A percentile compares a stretch with the other conserved stretches of the same genome.
Evolutionary conservation across 2,888 invertebrate species (phyloP).

Genomic region (Caenorhabditis auriculariae): DNA sequence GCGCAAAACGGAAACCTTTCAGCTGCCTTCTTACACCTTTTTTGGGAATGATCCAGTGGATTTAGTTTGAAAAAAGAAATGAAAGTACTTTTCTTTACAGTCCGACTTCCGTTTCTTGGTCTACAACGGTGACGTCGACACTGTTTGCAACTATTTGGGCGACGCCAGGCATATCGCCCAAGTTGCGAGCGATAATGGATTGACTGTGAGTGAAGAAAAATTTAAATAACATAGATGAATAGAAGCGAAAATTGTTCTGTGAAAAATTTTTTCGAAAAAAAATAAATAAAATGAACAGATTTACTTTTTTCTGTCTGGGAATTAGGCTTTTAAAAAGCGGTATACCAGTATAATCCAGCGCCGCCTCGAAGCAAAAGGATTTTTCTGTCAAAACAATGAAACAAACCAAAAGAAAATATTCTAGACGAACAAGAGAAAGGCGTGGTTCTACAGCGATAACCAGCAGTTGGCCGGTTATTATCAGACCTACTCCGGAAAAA

Average conservation of each 20-base stretch:
- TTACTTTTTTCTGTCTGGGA: neutral
- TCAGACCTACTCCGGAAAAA: slow-evolving; percentile 37
- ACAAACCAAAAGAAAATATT: neutral
- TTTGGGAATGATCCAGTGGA: slow-evolving; percentile 12
- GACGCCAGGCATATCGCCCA: slow-evolving; percentile 52
- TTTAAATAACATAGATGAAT: slow-evolving; percentile 3
- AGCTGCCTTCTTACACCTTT: slow-evolving; percentile 29
- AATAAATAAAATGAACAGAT: neutral
- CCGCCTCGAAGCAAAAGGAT: no score
- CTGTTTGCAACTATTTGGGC: slow-evolving; percentile 57
- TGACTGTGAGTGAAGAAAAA: neutral
- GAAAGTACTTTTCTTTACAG: slow-evolving; percentile 5
- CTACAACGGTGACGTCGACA: slow-evolving; percentile 56
- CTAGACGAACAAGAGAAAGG: slow-evolving; percentile 19
- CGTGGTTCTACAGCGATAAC: slow-evolving; percentile 42
- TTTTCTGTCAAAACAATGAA: neutral
- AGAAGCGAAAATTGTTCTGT: neutral
- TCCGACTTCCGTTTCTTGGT: slow-evolving; percentile 51
- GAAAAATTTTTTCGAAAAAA: neutral
- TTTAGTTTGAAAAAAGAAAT: neutral
- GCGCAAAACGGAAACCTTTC: no score
- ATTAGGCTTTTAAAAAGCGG: no score
- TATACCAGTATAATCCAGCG: no score
- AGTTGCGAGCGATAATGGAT: slow-evolving; percentile 31
- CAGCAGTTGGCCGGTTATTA: slow-evolving; percentile 50